Conservation (phyloP, 2,797 vertebrate genomes). For the Mus caroli region DNA sequence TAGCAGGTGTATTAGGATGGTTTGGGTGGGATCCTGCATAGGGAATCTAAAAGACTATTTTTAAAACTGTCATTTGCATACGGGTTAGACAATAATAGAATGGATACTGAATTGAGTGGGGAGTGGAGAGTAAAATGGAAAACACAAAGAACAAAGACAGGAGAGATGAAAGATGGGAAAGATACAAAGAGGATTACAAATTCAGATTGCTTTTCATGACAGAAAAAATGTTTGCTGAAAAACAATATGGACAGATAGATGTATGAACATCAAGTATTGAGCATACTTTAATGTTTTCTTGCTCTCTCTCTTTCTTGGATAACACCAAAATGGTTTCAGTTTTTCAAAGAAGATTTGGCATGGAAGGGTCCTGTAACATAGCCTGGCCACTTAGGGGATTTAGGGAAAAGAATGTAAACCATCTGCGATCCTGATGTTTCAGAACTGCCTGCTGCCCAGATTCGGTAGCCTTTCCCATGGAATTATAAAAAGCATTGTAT, state of each 20-base stretch:
- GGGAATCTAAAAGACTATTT: constrained; percentile 9
- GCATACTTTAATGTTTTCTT: constrained; percentile 43
- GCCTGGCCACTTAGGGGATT: constrained; percentile 78
- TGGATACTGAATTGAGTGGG: background rate
- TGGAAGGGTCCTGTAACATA: constrained; percentile 79
- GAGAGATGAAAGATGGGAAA: background rate
- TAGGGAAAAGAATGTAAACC: constrained; percentile 81
- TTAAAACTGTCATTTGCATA: background rate
- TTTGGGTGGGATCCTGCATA: background rate
- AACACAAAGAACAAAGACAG: constrained; percentile 8
- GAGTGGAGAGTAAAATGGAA: background rate
- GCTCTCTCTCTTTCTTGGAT: constrained; percentile 57
- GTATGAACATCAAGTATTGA: constrained; percentile 43
- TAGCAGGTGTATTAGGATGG: background rate
- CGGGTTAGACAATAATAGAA: background rate
- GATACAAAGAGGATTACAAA: background rate
- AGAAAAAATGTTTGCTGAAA: background rate
- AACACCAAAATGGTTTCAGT: constrained; percentile 76
- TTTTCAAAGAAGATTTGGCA: constrained; percentile 81
- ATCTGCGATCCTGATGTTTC: constrained; percentile 82
- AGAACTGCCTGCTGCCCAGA: constrained; percentile 81
- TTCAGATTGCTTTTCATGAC: background rate
- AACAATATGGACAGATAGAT: background rate
- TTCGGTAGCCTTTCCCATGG: constrained; percentile 84
- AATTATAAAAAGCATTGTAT: constrained; percentile 78